Evolutionary conservation across 2,888 invertebrate species (phyloP), one percentile per base, ranked within the genome.

Genomic region (Campoplex capitator): DNA sequence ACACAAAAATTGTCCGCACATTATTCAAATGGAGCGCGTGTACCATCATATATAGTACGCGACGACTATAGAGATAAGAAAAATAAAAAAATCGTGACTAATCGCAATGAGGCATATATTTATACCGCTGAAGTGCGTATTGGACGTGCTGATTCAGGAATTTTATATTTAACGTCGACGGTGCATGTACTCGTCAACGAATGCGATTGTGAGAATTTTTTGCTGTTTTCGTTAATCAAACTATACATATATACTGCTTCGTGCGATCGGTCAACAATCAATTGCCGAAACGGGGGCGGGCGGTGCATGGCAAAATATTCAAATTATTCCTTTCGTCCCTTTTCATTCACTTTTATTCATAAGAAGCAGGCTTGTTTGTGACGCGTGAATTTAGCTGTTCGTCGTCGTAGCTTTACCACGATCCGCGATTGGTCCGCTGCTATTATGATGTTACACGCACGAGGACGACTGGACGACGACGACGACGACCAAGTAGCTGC

Each of bases 101-200:
- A 67, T 67, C 67, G 38, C 38, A 32, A 62, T 32, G 62, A 62
- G 62, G 32, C 62, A 62, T 32, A 32, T 16, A 32, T 62, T 32
- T 28, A 58, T 62, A 32, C 32, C 23, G 23, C 23, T 32, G 13
- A 62, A 62, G 62, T 62, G 32, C 32, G 28, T 32, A 62, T 32
- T 67, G 67, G 42, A 67, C 67, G 67, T 67, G 67, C 67, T 35
- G 67, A 67, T n/a, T 67, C 67, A 42, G 42, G 67, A 67, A 62
- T 62, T 62, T 62, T 13, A 16, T 62, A 16, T 62, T 62, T 3
- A 62, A 28, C 58, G 28, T 28, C 7, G 28, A 32, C 16, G 32
- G 13, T 58, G n/a, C n/a, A n/a, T n/a, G 13, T 28, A 28, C 28
- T 13, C 11, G 28, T 23, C 38, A 0, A 38, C 38, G 38, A 38